Base-by-base conservation (phyloP, 2,888 invertebrate genomes). In the Nowickia ferox region DNA sequence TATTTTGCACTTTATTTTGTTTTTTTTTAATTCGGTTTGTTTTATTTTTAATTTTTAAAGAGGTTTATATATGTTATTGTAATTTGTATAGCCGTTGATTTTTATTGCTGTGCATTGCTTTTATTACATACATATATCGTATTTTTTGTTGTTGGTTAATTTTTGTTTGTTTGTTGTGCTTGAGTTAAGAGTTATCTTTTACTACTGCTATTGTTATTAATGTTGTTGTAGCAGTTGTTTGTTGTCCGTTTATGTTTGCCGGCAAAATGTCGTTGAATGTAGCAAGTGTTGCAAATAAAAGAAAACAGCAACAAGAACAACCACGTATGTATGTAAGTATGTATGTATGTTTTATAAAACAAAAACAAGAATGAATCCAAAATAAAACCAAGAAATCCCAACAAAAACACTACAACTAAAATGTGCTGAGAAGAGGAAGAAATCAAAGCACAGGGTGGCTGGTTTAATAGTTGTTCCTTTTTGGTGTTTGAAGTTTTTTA, bases 261-360 rank as follows among this genome's bases (percentile, higher is more conserved):
- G 79, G 86, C 78, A 86, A 83, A 85, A 75, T 83, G 86, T 65
- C 78, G 85, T 86, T 86, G 75, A 83, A 83, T 83, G 71, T 83
- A 79, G 83, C 85, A 86, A 86, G 85, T 86, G 83, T 83, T 86
- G 86, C 83, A 83, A 83, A 78, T 46, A 30, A 63, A 44, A 48
- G 22, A 44, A 55, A 38, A 42, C 15, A 61, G 17, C 15, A 61
- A 42, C 61, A 61, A 40, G 17, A 13, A 74, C 48, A 46, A 66
- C 57, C 46, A 74, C 17, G 30, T 30, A 30, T 30, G 30, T 30
- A 30, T 22, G 22, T 22, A n/a, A n/a, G n/a, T n/a, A 22, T 22
- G 22, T 22, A 74, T 22, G 22, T 55, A 30, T 17, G 19, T 55
- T 53, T 76, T 44, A 46, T 46, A 42, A 74, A 74, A 55, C 48